Conservation (phyloP, 2,888 invertebrate genomes). For the Pandemis heparana region DNA sequence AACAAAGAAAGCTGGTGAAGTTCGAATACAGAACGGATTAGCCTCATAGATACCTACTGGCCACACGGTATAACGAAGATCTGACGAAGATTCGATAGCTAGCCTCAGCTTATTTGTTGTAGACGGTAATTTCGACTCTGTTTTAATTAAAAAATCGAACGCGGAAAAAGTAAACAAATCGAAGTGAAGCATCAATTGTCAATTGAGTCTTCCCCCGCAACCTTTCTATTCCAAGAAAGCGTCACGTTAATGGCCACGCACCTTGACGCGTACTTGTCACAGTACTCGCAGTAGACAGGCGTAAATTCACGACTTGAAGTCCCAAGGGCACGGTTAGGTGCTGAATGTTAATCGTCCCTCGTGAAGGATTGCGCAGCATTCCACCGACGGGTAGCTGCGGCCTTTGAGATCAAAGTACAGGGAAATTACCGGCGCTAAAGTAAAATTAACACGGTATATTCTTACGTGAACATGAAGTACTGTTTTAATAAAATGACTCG, state of each 20-base stretch:
- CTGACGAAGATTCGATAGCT: no score
- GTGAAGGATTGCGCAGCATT: slow-evolving; percentile 29
- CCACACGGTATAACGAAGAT: no score
- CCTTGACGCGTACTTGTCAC: slow-evolving; percentile 20
- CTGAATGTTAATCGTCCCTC: slow-evolving; percentile 34
- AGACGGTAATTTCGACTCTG: no score
- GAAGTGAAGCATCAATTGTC: neutral
- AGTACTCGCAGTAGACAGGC: slow-evolving; percentile 3
- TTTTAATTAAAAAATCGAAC: no score
- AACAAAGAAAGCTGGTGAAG: neutral
- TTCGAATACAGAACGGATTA: no score
- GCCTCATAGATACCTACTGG: no score
- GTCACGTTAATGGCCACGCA: slow-evolving; percentile 28
- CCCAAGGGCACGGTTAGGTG: slow-evolving; percentile 41
- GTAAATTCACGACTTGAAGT: slow-evolving; percentile 31
- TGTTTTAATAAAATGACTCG: neutral
- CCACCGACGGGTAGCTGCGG: slow-evolving; percentile 20
- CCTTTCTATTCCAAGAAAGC: slow-evolving; percentile 6
- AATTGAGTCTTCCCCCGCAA: neutral
- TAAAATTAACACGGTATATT: slow-evolving; percentile 26
- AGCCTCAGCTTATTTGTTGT: no score
- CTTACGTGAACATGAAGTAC: neutral
- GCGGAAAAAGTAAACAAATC: neutral
- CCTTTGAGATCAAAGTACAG: slow-evolving; percentile 35
- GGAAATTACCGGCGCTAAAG: slow-evolving; percentile 21